A percentile compares a stretch with the other conserved stretches of the same genome.
These are phyloP conservation scores for Micrasema minimum DNA, from an alignment of 1,140 invertebrate species.

Conservation along the genomic window DNA sequence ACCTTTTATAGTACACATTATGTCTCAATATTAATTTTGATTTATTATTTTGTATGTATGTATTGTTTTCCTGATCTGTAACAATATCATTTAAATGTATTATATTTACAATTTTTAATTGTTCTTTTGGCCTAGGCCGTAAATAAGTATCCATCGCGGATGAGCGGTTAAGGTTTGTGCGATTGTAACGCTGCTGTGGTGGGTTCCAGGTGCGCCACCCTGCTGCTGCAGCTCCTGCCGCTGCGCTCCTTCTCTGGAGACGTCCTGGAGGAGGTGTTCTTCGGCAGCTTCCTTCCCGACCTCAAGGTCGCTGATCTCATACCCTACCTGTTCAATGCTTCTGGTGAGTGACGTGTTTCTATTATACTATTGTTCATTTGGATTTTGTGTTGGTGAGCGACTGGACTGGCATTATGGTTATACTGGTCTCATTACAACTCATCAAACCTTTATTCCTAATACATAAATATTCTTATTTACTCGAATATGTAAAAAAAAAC, in stretches of 20 bases:
- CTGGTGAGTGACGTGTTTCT: constrained; percentile 49
- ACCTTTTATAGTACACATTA: not conserved
- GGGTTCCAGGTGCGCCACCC: constrained; percentile 52
- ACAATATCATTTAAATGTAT: constrained; percentile 46
- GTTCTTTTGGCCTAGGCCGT: too few relatives aligned
- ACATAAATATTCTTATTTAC: too few relatives aligned
- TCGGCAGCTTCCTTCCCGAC: constrained; percentile 90
- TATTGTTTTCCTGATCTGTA: too few relatives aligned
- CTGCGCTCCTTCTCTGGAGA: constrained; percentile 80
- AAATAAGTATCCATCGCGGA: too few relatives aligned
- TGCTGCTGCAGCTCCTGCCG: constrained; percentile 79
- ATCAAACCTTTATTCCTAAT: too few relatives aligned
- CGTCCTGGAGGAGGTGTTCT: constrained; percentile 92
- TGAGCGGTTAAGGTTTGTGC: too few relatives aligned
- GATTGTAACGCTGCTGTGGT: not conserved
- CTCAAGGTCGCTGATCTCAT: constrained; percentile 93
- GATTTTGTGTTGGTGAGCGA: too few relatives aligned
- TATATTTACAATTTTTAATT: not conserved
- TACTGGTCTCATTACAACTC: too few relatives aligned
- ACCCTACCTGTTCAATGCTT: constrained; percentile 81
- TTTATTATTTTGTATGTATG: not conserved
- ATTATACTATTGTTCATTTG: too few relatives aligned
- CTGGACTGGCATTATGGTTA: too few relatives aligned
- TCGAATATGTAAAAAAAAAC: too few relatives aligned
- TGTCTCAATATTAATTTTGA: not conserved